Evolutionary conservation across 2,113 vertebrate species (phyloP).

Genomic region (Heterocephalus glaber): DNA sequence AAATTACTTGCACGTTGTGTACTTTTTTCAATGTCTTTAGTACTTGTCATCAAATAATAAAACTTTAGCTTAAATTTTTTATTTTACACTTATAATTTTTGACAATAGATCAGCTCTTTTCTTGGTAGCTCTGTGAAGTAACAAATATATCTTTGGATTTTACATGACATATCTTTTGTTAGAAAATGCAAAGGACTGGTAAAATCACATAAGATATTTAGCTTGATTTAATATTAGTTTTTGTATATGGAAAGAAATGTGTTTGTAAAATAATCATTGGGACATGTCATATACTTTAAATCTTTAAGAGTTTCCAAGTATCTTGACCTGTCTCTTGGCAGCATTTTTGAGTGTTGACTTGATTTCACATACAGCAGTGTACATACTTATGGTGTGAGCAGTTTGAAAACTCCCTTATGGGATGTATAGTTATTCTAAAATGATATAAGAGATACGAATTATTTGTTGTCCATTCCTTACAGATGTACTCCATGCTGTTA

Average conservation of each 20-base stretch:
- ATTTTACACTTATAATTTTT: not conserved
- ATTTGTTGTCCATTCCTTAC: conserved; percentile 57
- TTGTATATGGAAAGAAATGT: not conserved
- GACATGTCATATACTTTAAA: conserved; percentile 55
- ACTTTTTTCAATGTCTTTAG: not conserved
- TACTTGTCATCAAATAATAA: not conserved
- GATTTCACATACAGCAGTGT: conserved; percentile 62
- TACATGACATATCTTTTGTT: not conserved
- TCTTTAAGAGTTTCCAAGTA: conserved; percentile 30
- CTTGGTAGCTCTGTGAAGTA: not conserved
- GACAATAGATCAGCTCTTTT: not conserved
- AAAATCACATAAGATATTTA: not conserved
- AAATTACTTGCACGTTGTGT: not conserved
- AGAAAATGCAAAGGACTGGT: conserved; percentile 7
- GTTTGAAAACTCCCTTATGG: conserved; percentile 74
- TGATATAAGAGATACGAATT: conserved; percentile 55
- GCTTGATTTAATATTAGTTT: conserved; percentile 19
- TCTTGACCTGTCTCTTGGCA: conserved; percentile 74
- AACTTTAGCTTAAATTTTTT: not conserved
- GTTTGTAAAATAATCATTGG: conserved; percentile 52
- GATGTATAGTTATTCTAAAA: conserved; percentile 63
- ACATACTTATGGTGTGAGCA: conserved; percentile 76
- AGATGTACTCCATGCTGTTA: conserved; percentile 57
- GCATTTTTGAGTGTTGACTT: conserved; percentile 44
- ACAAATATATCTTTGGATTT: not conserved